phyloP scores from a whole-genome alignment of 2,888 invertebrate genomes.

The Xestia sexstrigata region DNA sequence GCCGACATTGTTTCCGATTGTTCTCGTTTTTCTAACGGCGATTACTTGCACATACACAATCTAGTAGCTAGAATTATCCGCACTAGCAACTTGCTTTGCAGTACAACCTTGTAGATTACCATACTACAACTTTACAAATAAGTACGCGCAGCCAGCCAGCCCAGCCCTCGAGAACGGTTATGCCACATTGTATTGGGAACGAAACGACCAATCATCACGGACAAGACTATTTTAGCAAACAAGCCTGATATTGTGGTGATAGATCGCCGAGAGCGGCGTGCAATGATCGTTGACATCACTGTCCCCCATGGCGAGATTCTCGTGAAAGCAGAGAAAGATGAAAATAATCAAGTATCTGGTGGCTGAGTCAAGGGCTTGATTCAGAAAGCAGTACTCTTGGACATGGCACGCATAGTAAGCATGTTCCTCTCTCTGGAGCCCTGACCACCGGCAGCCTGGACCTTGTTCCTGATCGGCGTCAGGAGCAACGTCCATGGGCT shows the following conservation, averaged over 20 bases:
- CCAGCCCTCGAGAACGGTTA: not conserved
- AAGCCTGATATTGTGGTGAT: not conserved
- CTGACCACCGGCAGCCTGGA: not conserved
- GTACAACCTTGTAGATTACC: not conserved
- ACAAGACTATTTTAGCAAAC: not conserved
- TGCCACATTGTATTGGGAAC: not conserved
- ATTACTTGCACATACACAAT: not conserved
- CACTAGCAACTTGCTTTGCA: not conserved
- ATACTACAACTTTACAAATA: not conserved
- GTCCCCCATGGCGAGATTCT: not conserved
- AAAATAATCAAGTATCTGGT: not conserved
- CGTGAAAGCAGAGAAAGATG: not conserved
- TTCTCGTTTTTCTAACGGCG: not conserved
- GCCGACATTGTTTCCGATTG: not conserved
- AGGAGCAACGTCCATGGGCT: not conserved
- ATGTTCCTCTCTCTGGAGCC: not conserved
- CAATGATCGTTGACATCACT: not conserved
- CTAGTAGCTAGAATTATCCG: not conserved
- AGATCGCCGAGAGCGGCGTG: not conserved
- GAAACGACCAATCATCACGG: not conserved
- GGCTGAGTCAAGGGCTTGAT: not conserved
- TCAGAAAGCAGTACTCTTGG: not conserved
- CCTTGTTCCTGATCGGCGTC: not conserved
- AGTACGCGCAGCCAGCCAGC: not conserved
- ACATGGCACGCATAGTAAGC: not conserved